phyloP scores from a whole-genome alignment of 2,888 invertebrate genomes.

The Clanis bilineata region DNA sequence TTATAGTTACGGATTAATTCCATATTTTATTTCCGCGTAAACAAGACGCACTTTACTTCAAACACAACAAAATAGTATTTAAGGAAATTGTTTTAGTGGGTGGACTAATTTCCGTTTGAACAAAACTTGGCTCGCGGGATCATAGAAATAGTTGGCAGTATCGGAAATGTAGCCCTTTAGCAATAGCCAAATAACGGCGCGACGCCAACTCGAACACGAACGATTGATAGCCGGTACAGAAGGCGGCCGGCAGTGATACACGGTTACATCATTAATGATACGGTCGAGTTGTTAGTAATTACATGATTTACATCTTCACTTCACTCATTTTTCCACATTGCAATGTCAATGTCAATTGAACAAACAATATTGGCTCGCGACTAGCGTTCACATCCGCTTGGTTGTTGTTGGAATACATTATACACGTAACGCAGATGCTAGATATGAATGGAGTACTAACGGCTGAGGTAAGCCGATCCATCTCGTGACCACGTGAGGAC shows the following conservation, averaged over 20 bases:
- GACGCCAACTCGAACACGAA: conserved; percentile 49
- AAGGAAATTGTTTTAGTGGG: conserved; percentile 26
- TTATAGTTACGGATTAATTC: too few species aligned
- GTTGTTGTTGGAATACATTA: neutral
- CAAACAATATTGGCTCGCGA: conserved; percentile 17
- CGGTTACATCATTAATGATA: conserved; percentile 17
- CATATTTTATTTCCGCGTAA: neutral
- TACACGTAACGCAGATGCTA: conserved; percentile 3
- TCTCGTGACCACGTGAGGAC: conserved; percentile 76
- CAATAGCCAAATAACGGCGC: conserved; percentile 47
- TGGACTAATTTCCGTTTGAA: conserved; percentile 42
- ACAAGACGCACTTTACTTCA: neutral
- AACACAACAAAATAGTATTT: neutral
- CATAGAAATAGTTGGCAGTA: conserved; percentile 63
- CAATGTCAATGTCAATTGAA: conserved; percentile 26
- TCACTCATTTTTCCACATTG: conserved; percentile 16
- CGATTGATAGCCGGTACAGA: conserved; percentile 20
- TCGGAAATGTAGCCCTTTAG: conserved; percentile 54
- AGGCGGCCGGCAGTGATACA: too few species aligned
- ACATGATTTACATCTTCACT: conserved; percentile 16
- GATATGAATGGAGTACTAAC: conserved; percentile 51
- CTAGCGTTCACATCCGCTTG: neutral
- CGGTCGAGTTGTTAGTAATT: conserved; percentile 1
- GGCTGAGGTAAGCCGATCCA: conserved; percentile 75
- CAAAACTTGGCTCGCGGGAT: conserved; percentile 48